A percentile compares a stretch with the other conserved stretches of the same genome.
phyloP scores from a whole-genome alignment of 2,888 invertebrate species.

The Mythimna ferrago region DNA sequence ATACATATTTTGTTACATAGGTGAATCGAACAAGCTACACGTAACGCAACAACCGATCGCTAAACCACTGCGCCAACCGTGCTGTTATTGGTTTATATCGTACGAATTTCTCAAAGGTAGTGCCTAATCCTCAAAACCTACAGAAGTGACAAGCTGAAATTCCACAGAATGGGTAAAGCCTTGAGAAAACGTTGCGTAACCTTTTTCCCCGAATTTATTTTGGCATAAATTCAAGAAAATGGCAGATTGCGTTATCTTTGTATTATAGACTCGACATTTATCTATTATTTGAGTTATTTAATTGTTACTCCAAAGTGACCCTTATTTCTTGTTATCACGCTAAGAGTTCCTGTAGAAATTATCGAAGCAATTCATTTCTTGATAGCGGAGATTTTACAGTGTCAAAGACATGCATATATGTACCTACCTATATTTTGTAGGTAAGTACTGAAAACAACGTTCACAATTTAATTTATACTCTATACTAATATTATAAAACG shows the following conservation, averaged over 20 bases:
- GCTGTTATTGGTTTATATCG: slow-evolving; percentile 2
- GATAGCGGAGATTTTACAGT: neutral
- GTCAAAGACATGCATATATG: too few relatives aligned
- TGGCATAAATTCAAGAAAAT: slow-evolving; percentile 32
- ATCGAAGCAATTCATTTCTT: slow-evolving; percentile 26
- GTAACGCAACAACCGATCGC: too few relatives aligned
- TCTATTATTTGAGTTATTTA: slow-evolving; percentile 18
- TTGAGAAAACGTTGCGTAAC: slow-evolving; percentile 27
- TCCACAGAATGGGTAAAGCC: slow-evolving; percentile 5
- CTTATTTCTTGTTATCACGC: slow-evolving; percentile 7
- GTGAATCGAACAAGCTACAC: too few relatives aligned
- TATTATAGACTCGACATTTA: slow-evolving; percentile 8
- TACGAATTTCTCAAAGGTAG: neutral
- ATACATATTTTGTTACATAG: too few relatives aligned
- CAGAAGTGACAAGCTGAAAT: slow-evolving; percentile 14
- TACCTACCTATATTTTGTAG: too few relatives aligned
- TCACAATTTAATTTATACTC: too few relatives aligned
- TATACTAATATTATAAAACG: too few relatives aligned
- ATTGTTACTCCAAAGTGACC: slow-evolving; percentile 2
- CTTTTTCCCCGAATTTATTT: slow-evolving; percentile 26
- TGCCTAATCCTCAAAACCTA: slow-evolving; percentile 18
- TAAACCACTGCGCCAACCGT: too few relatives aligned
- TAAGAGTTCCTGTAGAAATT: slow-evolving; percentile 19
- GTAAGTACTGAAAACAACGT: too few relatives aligned
- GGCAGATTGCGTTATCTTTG: slow-evolving; percentile 26